Conservation (phyloP, 23 tunicate genomes). For the Styela plicata region DNA sequence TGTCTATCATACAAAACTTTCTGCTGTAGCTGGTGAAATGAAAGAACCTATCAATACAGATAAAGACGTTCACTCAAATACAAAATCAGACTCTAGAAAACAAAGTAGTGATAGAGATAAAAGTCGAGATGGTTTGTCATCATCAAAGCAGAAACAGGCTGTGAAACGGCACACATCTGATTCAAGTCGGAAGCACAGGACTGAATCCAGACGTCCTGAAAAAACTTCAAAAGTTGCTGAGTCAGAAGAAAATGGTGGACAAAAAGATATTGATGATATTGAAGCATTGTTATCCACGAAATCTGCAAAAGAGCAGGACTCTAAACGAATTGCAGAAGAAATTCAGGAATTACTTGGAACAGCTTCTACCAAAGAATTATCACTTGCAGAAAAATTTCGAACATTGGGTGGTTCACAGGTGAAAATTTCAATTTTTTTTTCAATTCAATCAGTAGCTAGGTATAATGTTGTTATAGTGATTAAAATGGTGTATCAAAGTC, state of each 20-base stretch:
- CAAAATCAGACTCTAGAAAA: background rate
- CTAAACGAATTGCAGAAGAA: constrained; percentile 77
- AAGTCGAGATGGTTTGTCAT: background rate
- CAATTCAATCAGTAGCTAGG: too few relatives aligned
- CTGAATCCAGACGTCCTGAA: constrained; percentile 14
- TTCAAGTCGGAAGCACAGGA: constrained; percentile 32
- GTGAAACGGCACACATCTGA: constrained; percentile 36
- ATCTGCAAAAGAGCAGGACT: constrained; percentile 82
- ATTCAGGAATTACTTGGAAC: constrained; percentile 80
- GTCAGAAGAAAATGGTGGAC: constrained; percentile 11
- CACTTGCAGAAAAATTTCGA: constrained; percentile 78
- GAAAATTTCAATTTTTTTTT: too few relatives aligned
- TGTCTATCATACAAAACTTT: constrained; percentile 37
- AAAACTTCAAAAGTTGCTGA: constrained; percentile 10
- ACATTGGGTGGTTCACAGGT: constrained; percentile 91
- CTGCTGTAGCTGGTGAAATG: constrained; percentile 51
- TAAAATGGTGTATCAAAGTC: too few relatives aligned
- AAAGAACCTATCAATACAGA: constrained; percentile 10
- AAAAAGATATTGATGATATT: constrained; percentile 59
- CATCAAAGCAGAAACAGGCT: background rate
- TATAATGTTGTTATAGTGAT: too few relatives aligned
- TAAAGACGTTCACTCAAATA: background rate
- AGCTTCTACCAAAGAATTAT: constrained; percentile 75
- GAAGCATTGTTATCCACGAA: constrained; percentile 73
- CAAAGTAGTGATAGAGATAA: constrained; percentile 5